Conservation (phyloP, 2,797 vertebrate genomes). For the Schizothorax lantsangensis region DNA sequence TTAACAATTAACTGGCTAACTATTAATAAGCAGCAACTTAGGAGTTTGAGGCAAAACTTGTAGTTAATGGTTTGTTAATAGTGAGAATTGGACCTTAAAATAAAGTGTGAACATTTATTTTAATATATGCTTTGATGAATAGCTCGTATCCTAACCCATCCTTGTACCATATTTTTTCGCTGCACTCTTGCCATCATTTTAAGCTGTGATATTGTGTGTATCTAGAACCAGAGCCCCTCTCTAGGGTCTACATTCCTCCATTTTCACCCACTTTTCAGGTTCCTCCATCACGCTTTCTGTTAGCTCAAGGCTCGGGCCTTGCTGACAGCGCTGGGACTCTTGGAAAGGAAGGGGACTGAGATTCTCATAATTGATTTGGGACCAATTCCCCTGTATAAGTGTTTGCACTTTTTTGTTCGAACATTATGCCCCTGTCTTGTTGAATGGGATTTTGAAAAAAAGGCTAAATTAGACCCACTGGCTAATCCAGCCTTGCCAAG, state of each 20-base stretch:
- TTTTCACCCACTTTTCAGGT: conserved; percentile 47
- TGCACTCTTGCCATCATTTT: background rate
- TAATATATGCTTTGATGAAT: background rate
- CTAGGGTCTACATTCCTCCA: conserved; percentile 38
- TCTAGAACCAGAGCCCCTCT: conserved; percentile 37
- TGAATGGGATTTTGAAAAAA: conserved; percentile 46
- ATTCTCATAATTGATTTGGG: conserved; percentile 68
- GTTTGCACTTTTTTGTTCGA: conserved; percentile 44
- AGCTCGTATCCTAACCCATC: background rate
- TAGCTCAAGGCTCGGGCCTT: conserved; percentile 42
- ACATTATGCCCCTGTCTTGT: conserved; percentile 43
- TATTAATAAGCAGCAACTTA: too few species aligned
- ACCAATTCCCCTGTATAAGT: conserved; percentile 64
- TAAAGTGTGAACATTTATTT: too few species aligned
- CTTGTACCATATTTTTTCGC: background rate
- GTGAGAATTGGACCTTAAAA: background rate
- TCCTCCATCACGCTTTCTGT: conserved; percentile 39
- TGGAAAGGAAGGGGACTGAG: conserved; percentile 40
- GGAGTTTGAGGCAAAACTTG: too few species aligned
- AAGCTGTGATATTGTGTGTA: background rate
- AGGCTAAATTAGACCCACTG: conserved; percentile 57
- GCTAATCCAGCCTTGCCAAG: conserved; percentile 62
- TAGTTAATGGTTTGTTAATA: too few species aligned
- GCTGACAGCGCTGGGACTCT: conserved; percentile 39
- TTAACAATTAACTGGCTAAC: too few species aligned